Evolutionary conservation across 2,113 vertebrate genomes (phyloP), one percentile per base, ranked within the genome.

Genomic region (Salminus brasiliensis): DNA sequence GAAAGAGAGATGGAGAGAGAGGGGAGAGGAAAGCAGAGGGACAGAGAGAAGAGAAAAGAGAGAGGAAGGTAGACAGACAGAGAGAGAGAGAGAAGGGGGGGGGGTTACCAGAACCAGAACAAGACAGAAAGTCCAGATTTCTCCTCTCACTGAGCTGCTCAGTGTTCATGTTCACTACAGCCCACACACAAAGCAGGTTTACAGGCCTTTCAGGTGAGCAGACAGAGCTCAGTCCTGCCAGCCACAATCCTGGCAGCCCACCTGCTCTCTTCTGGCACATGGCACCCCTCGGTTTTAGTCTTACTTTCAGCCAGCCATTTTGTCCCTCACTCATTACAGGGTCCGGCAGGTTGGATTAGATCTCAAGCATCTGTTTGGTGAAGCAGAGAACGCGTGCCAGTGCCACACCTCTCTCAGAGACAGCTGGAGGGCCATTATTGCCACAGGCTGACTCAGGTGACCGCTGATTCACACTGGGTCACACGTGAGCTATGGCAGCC

Each of bases 321-420:
- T 74, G 74, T 74, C 74, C 43, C 69, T 73, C 74, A 60, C 39
- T 76, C 59, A 65, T 66, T 74, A 84, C 29, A 68, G 32, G 23
- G 34, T 39, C 52, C 45, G 32, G 65, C 4, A 79, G 72, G 83
- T 78, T 60, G 74, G 74, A 65, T 74, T 80, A 78, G 27, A 81
- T 32, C 81, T 84, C 78, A 47, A 84, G 74, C 82, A 84, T 84
- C 83, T 84, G 82, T 81, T 55, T 73, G 39, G 70, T 69, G 71
- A 74, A 78, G 65, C 60, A 59, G 29, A 60, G 32, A 73, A 80
- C 70, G 83, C 52, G 41, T 80, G 68, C 55, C 57, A 67, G 59
- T 32, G 69, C 57, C 69, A 34, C 65, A 72, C 39, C 71, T 75
- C 45, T 75, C 63, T 23, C 43, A 16, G 74, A 78, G 74, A 78